phyloP scores from a whole-genome alignment of 2,797 vertebrate genomes.

The Gila robusta region DNA sequence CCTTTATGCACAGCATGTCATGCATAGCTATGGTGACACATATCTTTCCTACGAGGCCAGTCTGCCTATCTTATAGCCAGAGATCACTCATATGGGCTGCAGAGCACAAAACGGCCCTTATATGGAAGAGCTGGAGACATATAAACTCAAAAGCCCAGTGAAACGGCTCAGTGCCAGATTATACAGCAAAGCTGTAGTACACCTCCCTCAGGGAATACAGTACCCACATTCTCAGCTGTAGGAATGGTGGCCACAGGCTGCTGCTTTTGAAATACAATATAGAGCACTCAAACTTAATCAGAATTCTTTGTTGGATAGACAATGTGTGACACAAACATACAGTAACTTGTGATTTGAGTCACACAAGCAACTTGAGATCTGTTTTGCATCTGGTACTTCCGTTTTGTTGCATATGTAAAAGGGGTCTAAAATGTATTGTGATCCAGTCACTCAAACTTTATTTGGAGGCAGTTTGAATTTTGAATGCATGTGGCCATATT shows the following conservation, averaged over 20 bases:
- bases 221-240: constrained; percentile 32
- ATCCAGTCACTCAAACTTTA: background rate
- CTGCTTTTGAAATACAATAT: constrained; percentile 12
- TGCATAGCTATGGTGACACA: background rate
- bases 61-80: background rate
- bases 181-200: constrained; percentile 36
- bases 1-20: constrained; percentile 10
- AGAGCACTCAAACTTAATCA: background rate
- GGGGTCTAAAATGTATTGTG: background rate
- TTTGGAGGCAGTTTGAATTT: background rate
- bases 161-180: constrained; percentile 48
- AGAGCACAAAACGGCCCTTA: constrained; percentile 50
- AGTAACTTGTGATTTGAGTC: background rate
- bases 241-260: constrained; percentile 1
- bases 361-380: background rate
- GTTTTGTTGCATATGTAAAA: background rate
- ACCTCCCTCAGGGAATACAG: constrained; percentile 27
- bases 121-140: constrained; percentile 56
- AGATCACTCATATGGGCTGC: constrained; percentile 14
- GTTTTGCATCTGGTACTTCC: background rate
- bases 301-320: background rate
- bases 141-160: constrained; percentile 31
- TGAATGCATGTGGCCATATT: background rate
- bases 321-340: background rate
- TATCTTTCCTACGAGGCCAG: background rate